Base-by-base conservation (phyloP, 1,140 invertebrate species). In the Megalonaias nervosa region DNA sequence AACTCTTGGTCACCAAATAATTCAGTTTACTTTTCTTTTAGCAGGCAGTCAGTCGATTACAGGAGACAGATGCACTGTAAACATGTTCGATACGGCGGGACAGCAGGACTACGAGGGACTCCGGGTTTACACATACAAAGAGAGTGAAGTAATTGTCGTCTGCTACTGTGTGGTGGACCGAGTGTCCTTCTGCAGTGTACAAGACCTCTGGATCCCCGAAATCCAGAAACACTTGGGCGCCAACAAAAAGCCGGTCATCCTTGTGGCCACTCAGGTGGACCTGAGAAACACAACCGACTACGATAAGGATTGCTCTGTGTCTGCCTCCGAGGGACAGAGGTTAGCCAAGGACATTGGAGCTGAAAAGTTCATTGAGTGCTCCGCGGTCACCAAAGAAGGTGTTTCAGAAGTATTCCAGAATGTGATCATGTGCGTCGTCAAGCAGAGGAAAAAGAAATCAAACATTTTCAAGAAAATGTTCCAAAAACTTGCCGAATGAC, bases 131-230 rank as follows among this genome's bases (percentile, higher is more conserved):
- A 66, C 68, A 1, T 76, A 76, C 21, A 67, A n/a, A 56, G 60
- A 76, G 59, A 71, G 74, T 66, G 98, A 99, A 91, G 98, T 99
- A 71, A 99, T 99, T 92, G 94, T 99, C 79, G 97, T 99, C 66
- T 99, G 98, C 93, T 99, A 99, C 92, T 99, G 97, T 84, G 98
- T 99, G 76, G 97, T 99, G 60, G 98, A 97, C 80, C 97, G 98
- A 73, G 97, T 98, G 16, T 98, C 97, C 79, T 99, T 99, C 92
- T 97, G 99, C 91, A 99, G 99, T 91, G 97, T 99, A 67, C 93
- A 97, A 86, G 97, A 97, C 78, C 99, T 98, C 26, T 90, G 92
- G 92, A 84, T 90, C 67, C 91, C 92, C 26, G 93, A 93, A 85
- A 90, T 93, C n/a, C 57, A 56, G 61, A 92, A 93, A 55, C 89